Evolutionary conservation across 2,888 invertebrate genomes (phyloP).

Genomic region (Tetramorium bicarinatum): DNA sequence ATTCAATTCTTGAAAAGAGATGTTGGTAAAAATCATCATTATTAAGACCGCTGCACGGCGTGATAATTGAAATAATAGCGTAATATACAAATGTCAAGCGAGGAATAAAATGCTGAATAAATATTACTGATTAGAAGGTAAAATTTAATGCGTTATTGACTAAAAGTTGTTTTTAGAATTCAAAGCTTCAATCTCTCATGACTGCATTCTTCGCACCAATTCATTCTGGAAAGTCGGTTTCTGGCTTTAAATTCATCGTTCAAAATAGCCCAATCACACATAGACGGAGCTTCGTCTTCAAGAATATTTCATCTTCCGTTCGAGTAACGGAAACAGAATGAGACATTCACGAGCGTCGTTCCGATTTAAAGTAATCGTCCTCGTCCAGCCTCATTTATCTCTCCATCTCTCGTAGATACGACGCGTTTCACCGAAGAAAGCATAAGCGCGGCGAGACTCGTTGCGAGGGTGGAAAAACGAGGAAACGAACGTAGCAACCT

Average conservation of each 20-base stretch:
- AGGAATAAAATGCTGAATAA: neutral
- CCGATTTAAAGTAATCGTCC: constrained; percentile 50
- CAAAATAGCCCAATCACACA: neutral
- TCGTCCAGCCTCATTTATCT: constrained; percentile 41
- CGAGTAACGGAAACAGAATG: neutral
- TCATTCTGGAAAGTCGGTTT: neutral
- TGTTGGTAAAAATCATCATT: constrained; percentile 13
- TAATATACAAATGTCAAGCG: neutral
- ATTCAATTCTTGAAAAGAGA: neutral
- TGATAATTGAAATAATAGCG: neutral
- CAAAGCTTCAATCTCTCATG: neutral
- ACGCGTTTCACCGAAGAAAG: constrained; percentile 26
- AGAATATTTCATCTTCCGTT: constrained; percentile 28
- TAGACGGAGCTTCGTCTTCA: neutral
- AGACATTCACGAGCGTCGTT: constrained; percentile 48
- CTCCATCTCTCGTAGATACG: neutral
- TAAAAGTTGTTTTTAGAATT: neutral
- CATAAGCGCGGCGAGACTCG: constrained; percentile 33
- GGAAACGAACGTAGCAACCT: constrained; percentile 58
- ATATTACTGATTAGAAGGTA: neutral
- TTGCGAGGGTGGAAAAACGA: constrained; percentile 53
- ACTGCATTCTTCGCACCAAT: neutral
- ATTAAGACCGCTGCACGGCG: neutral
- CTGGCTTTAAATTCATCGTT: neutral
- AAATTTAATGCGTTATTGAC: neutral